Conservation (phyloP, 2,113 vertebrate genomes). For the Podarcis cretensis region DNA sequence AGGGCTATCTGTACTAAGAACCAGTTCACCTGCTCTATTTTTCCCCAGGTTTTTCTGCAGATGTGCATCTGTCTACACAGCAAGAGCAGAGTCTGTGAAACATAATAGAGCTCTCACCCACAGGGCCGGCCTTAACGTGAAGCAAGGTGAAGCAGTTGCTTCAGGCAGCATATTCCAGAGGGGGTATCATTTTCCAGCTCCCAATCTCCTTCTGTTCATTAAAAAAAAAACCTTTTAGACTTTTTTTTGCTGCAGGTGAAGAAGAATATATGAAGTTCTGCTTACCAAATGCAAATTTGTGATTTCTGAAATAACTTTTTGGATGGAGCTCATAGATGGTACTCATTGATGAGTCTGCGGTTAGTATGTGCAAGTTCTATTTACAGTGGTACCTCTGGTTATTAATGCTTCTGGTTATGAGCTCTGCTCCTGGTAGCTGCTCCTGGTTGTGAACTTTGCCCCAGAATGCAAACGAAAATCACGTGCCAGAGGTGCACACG, state of each 20-base stretch:
- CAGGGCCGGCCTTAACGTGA: neutral
- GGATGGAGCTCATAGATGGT: neutral
- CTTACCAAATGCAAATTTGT: neutral
- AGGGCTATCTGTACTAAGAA: neutral
- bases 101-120: neutral
- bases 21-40: neutral
- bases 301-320: neutral
- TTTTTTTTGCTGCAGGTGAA: neutral
- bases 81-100: neutral
- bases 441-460: too few relatives aligned
- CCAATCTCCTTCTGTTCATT: neutral
- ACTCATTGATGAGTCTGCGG: neutral
- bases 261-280: neutral
- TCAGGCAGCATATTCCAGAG: neutral
- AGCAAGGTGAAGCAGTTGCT: neutral
- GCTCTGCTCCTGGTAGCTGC: too few relatives aligned
- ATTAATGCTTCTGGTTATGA: too few relatives aligned
- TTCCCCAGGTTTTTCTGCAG: neutral
- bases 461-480: too few relatives aligned
- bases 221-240: neutral
- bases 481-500: too few relatives aligned
- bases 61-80: slow-evolving; percentile 16
- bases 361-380: neutral
- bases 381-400: neutral
- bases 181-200: neutral